Conservation (phyloP, 2,113 vertebrate genomes). For the Clarias macrocephalus region DNA sequence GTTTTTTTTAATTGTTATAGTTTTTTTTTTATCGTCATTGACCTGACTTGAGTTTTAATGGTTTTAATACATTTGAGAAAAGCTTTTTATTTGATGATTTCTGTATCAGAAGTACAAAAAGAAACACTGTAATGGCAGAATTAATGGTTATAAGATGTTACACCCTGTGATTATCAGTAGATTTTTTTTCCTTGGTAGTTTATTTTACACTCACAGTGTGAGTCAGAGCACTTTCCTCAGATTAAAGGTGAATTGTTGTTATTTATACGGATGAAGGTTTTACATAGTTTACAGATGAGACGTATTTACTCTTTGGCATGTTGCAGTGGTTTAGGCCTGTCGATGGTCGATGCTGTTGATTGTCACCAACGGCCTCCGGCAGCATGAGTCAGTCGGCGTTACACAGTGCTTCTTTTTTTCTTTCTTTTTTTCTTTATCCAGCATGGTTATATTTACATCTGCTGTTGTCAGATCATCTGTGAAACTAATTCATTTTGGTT, state of each 20-base stretch:
- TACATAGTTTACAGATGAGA: slow-evolving; percentile 26
- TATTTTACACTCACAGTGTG: not conserved
- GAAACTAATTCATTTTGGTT: not conserved
- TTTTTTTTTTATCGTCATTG: no score
- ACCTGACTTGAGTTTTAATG: no score
- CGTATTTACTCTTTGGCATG: not conserved
- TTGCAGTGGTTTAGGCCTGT: not conserved
- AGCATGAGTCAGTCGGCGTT: not conserved
- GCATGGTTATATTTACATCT: not conserved
- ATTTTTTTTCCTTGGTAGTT: not conserved
- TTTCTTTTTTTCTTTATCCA: not conserved
- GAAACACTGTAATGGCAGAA: not conserved
- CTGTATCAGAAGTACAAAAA: not conserved
- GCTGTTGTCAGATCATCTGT: not conserved
- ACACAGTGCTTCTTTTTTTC: not conserved
- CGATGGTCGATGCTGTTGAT: not conserved
- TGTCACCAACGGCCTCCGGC: slow-evolving; percentile 30
- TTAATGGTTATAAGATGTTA: not conserved
- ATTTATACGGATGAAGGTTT: not conserved
- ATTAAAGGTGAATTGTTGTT: not conserved
- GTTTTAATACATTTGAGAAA: not conserved
- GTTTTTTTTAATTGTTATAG: no score
- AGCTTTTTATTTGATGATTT: not conserved
- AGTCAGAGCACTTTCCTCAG: not conserved
- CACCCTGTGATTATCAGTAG: not conserved